Base-by-base conservation (phyloP, 2,888 invertebrate genomes). In the Pristionchus exspectatus region DNA sequence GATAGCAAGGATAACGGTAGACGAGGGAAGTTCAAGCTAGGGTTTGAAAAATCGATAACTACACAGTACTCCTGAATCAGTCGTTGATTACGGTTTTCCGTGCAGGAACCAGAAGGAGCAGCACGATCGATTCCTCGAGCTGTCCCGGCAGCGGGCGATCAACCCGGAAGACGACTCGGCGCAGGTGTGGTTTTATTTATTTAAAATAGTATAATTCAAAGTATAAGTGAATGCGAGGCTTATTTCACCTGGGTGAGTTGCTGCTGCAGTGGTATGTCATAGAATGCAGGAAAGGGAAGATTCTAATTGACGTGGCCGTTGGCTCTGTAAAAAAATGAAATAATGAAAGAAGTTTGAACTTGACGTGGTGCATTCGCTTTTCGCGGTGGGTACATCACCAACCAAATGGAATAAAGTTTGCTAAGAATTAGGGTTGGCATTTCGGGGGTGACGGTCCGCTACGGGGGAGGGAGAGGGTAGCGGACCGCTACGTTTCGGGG, bases 91-190 rank as follows among this genome's bases (percentile, higher is more conserved):
- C 38, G 59, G 38, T 59, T 56, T 59, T 63, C 12, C 4, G 38
- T 91, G 89, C 44, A 89, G 87, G 30, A 90, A 87, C 38, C 91
- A 92, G 69, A 90, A 90, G 77, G 91, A 90, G 66, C 90, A 92
- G 69, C 90, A 90, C 74, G 59, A 87, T 30, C 30, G 85, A 0
- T 88, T 91, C 54, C 27, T 63, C 7, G 84, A 59, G 44, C 87
- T 91, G 56, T 14, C 87, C 18, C 63, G 88, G 30, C 90, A 91
- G 27, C 86, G 90, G 12, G 86, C 90, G 84, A 89, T 91, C 7
- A 90, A 90, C 24, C 38, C 89, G 1, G 90, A 91, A 33, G 91
- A 92, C 59, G 92, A 92, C 59, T 56, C 56, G 33, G 84, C 84
- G 30, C 56, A 30, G 44, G 87, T 87, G 24, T 69, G 10, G 56